Base-by-base conservation (phyloP, 2,113 vertebrate species). In the Myotis yumanensis region DNA sequence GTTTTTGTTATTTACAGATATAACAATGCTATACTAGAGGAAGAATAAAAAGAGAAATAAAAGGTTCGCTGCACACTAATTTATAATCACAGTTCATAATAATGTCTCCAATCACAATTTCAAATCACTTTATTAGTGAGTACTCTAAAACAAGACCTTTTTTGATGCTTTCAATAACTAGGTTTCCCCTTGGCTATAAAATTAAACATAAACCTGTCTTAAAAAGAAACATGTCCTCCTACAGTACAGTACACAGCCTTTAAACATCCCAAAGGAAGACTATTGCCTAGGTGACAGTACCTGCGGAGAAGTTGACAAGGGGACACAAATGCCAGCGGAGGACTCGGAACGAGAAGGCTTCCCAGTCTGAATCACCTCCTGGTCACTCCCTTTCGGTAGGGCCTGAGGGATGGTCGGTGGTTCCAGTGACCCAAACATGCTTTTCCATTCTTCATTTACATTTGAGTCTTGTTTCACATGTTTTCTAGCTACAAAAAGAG, bases 381-480 rank as follows among this genome's bases (percentile, higher is more conserved):
- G 98, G 52, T 99, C 98, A 92, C 97, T 90, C 59, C 98, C 98
- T 97, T 98, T 99, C 71, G 98, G 95, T 96, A 99, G 97, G 89
- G 98, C 97, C 93, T 98, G 96, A 7, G 98, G 95, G n/a, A 98
- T 96, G 86, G 89, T 98, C 2, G 99, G 71, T 57, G 99, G 99
- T 82, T 99, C 99, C 98, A 99, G 98, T 5, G 99, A 99, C 20
- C 99, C 99, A 92, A 99, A 99, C 99, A 99, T 99, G 98, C 99
- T 99, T 97, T 99, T 99, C 99, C 99, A 99, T 97, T 99, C 99
- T 97, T 99, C 99, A 92, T 99, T 99, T 96, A 99, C 99, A 96
- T 99, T 99, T 22, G 99, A 99, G 97, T 99, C 99, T 98, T 99
- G 99, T 97, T 99, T 99, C 20, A 99, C 98, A 6, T 99, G 99